Evolutionary conservation across 2,113 vertebrate genomes (phyloP).

Genomic region (Oryctolagus cuniculus): DNA sequence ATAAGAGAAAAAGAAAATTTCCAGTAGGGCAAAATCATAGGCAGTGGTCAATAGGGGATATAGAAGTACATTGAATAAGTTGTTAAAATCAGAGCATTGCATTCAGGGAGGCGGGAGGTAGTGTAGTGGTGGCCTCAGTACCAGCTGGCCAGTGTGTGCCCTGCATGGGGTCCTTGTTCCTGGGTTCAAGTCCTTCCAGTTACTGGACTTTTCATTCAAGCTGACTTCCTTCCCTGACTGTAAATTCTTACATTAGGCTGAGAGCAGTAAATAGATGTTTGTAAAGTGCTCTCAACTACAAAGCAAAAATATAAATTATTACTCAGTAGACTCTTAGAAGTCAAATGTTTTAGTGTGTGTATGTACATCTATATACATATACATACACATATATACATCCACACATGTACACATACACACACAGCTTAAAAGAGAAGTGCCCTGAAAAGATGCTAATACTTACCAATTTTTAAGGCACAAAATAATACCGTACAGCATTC

Average conservation of each 20-base stretch:
- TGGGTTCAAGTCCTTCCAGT: not conserved
- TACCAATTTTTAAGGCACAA: not conserved
- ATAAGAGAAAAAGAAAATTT: constrained; percentile 42
- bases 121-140: fast-evolving
- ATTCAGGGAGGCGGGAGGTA: not conserved
- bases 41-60: not conserved
- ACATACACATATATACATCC: no score
- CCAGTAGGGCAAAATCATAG: not conserved
- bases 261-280: not conserved
- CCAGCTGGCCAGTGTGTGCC: no score
- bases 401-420: not conserved
- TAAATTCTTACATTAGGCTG: not conserved
- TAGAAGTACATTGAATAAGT: not conserved
- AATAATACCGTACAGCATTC: not conserved
- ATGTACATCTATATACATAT: no score
- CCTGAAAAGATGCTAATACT: not conserved
- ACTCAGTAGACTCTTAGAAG: not conserved
- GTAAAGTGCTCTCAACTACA: not conserved
- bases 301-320: not conserved
- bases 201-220: not conserved
- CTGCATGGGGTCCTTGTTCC: fast-evolving
- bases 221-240: not conserved
- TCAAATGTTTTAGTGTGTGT: not conserved
- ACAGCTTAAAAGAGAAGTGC: not conserved
- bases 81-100: not conserved